Base-by-base conservation (phyloP, 2,888 invertebrate genomes). In the Anthrax anthrax region DNA sequence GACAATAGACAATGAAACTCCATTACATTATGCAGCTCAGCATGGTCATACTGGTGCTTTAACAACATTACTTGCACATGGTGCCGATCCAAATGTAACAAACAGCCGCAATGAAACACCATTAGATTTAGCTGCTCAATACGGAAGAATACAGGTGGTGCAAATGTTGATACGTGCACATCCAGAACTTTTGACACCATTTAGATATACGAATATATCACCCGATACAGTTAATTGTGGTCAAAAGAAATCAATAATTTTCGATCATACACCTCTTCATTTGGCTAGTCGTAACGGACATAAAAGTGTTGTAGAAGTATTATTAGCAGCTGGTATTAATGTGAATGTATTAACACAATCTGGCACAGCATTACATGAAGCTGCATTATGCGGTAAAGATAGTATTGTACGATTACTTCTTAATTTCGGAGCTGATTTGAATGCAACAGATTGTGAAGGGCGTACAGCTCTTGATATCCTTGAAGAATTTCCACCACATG, bases 291-390 rank as follows among this genome's bases (percentile, higher is more conserved):
- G 88, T 55, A 90, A 92, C 71, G 96, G 95, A 8, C 87, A 88
- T 69, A 83, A 82, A 67, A 78, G 78, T 45, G 87, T 94, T 37
- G 92, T 94, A 32, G 80, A 81, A 57, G 78, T 84, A 1, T 72
- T 95, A 3, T 73, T 94, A 43, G 77, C 81, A 13, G 84, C 88
- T 17, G 92, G 92, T 0, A 82, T 92, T 57, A 82, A 87, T 63
- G 87, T 92, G 6, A 92, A 95, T 69, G 76, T 85, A 32, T 73
- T 84, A 56, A 90, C 92, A 14, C 79, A 82, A 49, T 79, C 81
- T 32, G 95, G 95, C 1, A 90, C 90, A 8, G 88, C 94, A 0
- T 74, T 96, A 51, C 95, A 95, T 71, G 92, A 94, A 64, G 94
- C 95, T 0, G 91, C 91, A 0, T 75, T 90, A 19, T 91, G 84